Conservation (phyloP, 2,113 vertebrate genomes). For the Heterotis niloticus region DNA sequence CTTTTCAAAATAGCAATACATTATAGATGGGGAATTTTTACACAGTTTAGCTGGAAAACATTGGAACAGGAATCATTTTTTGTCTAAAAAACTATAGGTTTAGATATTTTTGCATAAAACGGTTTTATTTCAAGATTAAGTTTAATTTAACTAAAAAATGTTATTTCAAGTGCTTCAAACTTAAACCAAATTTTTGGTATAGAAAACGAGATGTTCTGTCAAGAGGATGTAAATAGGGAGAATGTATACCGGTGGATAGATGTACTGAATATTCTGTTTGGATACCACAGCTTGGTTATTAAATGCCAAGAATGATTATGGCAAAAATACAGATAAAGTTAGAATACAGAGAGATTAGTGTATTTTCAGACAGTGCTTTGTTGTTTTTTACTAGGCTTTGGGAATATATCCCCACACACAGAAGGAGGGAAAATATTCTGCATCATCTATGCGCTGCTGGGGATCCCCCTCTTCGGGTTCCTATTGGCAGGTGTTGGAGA, state of each 20-base stretch:
- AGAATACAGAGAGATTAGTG: too few relatives aligned
- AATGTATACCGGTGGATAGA: too few relatives aligned
- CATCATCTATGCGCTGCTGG: conserved; percentile 88
- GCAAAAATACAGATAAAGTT: too few relatives aligned
- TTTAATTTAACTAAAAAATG: background rate
- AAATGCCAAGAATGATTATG: too few relatives aligned
- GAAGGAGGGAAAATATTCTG: conserved; percentile 93
- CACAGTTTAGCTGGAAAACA: too few relatives aligned
- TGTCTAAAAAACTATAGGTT: background rate
- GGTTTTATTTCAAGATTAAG: background rate
- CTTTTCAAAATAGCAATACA: too few relatives aligned
- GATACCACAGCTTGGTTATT: too few relatives aligned
- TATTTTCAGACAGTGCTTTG: background rate
- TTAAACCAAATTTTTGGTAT: too few relatives aligned
- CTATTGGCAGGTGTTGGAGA: conserved; percentile 92
- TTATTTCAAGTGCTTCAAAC: background rate
- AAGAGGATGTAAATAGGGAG: too few relatives aligned
- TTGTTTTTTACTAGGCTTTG: conserved; percentile 75
- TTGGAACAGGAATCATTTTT: background rate
- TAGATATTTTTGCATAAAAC: background rate
- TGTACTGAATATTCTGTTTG: too few relatives aligned
- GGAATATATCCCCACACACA: conserved; percentile 90
- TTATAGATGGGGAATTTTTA: too few relatives aligned
- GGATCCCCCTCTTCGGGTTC: conserved; percentile 92
- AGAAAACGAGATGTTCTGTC: too few relatives aligned